phyloP scores from a whole-genome alignment of 2,797 vertebrate genomes.

The Falco peregrinus region DNA sequence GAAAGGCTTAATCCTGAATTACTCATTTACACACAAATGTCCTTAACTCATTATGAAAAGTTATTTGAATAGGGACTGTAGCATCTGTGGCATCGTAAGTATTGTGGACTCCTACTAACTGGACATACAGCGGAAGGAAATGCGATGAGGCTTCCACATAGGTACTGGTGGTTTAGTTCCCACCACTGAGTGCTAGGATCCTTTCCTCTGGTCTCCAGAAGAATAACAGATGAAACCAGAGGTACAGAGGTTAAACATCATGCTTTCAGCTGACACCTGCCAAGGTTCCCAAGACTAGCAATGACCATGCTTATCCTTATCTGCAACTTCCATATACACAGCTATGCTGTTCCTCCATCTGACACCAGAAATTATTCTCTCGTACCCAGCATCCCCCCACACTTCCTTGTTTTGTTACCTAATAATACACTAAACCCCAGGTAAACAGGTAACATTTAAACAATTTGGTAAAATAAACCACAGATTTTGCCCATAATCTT shows the following conservation, averaged over 20 bases:
- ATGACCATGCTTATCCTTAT: background rate
- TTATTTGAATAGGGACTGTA: background rate
- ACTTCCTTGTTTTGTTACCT: background rate
- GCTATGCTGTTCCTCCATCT: background rate
- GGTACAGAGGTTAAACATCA: background rate
- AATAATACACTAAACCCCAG: background rate
- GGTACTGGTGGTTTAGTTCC: background rate
- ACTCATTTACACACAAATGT: background rate
- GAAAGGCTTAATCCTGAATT: background rate
- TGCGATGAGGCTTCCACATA: background rate
- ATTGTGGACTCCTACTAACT: background rate
- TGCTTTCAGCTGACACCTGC: background rate
- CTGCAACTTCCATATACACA: rapidly evolving
- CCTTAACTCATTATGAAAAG: background rate
- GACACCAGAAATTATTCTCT: background rate
- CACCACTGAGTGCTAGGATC: background rate
- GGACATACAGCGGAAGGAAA: background rate
- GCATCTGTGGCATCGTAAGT: background rate
- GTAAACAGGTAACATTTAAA: background rate
- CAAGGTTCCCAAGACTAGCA: background rate
- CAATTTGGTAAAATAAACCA: background rate
- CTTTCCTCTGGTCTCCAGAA: background rate
- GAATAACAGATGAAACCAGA: background rate
- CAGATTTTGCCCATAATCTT: background rate
- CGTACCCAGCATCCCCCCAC: background rate